phyloP scores from a whole-genome alignment of 2,113 vertebrate genomes.

The Ursus arctos region DNA sequence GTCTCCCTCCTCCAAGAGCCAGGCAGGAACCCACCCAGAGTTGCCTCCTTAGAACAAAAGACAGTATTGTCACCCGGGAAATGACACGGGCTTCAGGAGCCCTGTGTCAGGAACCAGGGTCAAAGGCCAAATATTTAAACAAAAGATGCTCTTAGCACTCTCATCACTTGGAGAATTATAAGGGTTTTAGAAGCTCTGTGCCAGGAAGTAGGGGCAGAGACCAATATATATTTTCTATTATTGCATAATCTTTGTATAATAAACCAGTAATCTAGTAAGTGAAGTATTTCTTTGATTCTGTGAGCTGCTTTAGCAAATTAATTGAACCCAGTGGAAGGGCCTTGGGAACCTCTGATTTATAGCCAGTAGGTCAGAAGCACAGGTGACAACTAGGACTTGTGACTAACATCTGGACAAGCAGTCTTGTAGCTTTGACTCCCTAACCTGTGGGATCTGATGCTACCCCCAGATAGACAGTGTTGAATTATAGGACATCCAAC shows the following conservation, averaged over 20 bases:
- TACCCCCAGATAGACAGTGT: no score
- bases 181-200: background rate
- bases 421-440: background rate
- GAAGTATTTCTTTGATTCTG: background rate
- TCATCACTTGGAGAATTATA: background rate
- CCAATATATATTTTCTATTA: background rate
- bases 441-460: background rate
- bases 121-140: background rate
- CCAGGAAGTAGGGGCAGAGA: background rate
- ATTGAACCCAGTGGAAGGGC: background rate
- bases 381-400: background rate
- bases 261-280: background rate
- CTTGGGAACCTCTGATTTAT: background rate
- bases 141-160: background rate
- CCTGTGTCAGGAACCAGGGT: background rate
- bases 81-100: background rate
- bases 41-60: background rate
- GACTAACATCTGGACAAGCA: background rate
- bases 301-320: background rate
- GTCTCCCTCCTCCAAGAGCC: background rate
- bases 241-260: background rate
- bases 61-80: background rate
- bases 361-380: background rate
- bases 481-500: background rate
- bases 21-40: background rate